Percentiles rank a stretch among this genome's conserved stretches.
Evolutionary conservation across 2,888 invertebrate species (phyloP).

Genomic region (Nemotelus nigrinus): DNA sequence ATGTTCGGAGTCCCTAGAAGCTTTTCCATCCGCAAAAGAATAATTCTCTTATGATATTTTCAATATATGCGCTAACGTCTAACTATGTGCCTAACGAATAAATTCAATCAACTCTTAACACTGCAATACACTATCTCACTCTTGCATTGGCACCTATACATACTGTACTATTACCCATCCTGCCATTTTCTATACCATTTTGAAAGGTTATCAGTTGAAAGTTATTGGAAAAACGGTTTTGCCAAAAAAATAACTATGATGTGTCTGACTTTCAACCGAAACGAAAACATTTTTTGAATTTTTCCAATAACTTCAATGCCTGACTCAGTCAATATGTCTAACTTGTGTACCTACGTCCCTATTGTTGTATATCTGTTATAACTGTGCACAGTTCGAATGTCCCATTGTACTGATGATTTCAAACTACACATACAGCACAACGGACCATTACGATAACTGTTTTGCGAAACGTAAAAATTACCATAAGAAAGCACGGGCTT

Average conservation of each 20-base stretch:
- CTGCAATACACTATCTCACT: too few relatives aligned
- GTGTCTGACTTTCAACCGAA: not conserved
- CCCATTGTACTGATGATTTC: conserved; percentile 35
- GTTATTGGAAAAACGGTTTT: not conserved
- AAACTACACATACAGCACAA: conserved; percentile 31
- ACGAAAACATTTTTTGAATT: not conserved
- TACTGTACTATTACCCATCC: not conserved
- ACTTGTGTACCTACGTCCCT: conserved; percentile 48
- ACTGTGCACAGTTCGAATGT: conserved; percentile 44
- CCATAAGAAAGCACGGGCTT: conserved; percentile 66
- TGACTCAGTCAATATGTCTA: conserved; percentile 14
- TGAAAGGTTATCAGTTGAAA: not conserved
- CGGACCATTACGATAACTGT: conserved; percentile 19
- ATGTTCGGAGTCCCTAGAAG: too few relatives aligned
- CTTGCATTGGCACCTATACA: too few relatives aligned
- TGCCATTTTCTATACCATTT: conserved; percentile 14
- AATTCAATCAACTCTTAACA: too few relatives aligned
- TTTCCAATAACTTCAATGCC: not conserved
- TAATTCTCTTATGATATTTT: too few relatives aligned
- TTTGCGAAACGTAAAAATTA: conserved; percentile 44
- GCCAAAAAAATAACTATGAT: not conserved
- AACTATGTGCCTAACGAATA: too few relatives aligned
- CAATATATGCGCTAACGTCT: too few relatives aligned
- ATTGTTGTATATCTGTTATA: conserved; percentile 42
- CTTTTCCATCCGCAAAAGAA: too few relatives aligned